A percentile compares a stretch with the other conserved stretches of the same genome.
phyloP scores from a whole-genome alignment of 2,113 vertebrate species.

The Australoheros scitulus region DNA sequence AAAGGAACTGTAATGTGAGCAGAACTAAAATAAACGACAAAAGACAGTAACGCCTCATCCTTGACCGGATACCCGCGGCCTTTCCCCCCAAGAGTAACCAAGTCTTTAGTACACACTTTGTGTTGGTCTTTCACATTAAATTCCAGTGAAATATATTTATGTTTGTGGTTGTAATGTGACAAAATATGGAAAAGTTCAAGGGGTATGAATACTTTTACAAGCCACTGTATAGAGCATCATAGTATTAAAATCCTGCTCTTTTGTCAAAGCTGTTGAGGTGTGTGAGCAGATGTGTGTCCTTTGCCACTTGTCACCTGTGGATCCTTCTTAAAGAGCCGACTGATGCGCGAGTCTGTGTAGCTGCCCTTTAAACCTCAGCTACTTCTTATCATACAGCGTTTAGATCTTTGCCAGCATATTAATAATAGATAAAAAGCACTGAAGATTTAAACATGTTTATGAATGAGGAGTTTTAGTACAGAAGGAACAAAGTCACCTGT shows the following conservation, averaged over 20 bases:
- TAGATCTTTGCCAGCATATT: fast-evolving
- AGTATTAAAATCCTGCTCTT: not conserved
- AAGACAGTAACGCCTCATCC: too few relatives aligned
- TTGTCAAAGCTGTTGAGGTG: too few relatives aligned
- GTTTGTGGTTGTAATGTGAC: too few relatives aligned
- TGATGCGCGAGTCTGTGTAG: not conserved
- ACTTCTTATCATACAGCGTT: not conserved
- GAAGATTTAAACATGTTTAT: not conserved
- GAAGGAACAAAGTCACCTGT: not conserved
- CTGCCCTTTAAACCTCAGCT: not conserved
- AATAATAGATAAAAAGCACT: not conserved
- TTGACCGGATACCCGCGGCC: too few relatives aligned
- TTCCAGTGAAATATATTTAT: too few relatives aligned
- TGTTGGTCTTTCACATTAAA: too few relatives aligned
- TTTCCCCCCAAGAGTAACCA: too few relatives aligned
- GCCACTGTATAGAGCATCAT: not conserved
- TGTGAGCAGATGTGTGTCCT: not conserved
- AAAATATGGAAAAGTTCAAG: too few relatives aligned
- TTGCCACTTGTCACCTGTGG: not conserved
- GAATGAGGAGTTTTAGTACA: not conserved
- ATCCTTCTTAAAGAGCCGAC: not conserved
- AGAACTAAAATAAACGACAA: too few relatives aligned
- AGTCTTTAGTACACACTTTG: too few relatives aligned
- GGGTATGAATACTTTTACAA: too few relatives aligned
- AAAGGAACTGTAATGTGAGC: too few relatives aligned